phyloP scores from a whole-genome alignment of 2,888 invertebrate species.

The Epinotia demarniana region DNA sequence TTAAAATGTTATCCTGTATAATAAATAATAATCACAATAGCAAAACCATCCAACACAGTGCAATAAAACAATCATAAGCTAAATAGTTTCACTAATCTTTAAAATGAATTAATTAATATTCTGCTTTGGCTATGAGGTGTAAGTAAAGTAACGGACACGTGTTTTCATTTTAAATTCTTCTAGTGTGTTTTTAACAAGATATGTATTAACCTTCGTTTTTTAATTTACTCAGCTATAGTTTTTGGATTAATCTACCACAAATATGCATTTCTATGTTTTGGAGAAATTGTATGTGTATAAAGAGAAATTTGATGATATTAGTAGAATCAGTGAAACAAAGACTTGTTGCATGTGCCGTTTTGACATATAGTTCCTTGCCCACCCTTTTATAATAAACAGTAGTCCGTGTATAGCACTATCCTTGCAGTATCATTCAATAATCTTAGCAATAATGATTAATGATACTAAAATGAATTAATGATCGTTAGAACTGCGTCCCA shows the following conservation, averaged over 20 bases:
- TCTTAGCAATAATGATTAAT: too few species aligned
- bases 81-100: too few species aligned
- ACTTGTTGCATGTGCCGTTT: not conserved
- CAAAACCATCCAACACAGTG: not conserved
- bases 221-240: not conserved
- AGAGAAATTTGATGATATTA: not conserved
- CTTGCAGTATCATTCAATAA: too few species aligned
- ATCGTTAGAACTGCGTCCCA: not conserved
- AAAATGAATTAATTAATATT: too few species aligned
- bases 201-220: not conserved
- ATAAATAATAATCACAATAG: not conserved
- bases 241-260: not conserved
- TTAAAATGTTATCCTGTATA: too few species aligned
- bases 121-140: not conserved
- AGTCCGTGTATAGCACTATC: not conserved
- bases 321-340: not conserved
- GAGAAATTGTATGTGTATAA: not conserved
- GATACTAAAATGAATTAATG: not conserved
- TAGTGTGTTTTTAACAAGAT: constrained; percentile 22
- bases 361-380: not conserved
- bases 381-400: not conserved
- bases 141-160: constrained; percentile 11
- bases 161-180: not conserved
- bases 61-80: not conserved
- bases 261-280: too few species aligned